phyloP scores from a whole-genome alignment of 2,113 vertebrate species.

The Peromyscus maniculatus region DNA sequence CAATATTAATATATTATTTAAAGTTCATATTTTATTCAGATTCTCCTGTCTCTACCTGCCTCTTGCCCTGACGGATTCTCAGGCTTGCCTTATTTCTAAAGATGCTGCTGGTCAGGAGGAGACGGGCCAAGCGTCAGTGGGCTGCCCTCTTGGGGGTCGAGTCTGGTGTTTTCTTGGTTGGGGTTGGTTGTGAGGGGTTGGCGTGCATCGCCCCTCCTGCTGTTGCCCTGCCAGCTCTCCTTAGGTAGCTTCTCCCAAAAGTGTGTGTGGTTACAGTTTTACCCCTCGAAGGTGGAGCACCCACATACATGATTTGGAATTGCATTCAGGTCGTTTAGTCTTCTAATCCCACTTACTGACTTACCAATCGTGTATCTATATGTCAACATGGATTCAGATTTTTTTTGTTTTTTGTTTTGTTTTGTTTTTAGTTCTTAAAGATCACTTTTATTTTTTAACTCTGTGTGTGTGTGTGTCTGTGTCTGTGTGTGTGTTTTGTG shows the following conservation, averaged over 20 bases:
- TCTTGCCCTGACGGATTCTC: neutral
- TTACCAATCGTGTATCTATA: neutral
- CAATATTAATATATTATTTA: constrained; percentile 29
- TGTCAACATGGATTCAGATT: neutral
- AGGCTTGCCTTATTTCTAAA: constrained; percentile 22
- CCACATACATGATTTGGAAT: neutral
- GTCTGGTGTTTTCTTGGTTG: neutral
- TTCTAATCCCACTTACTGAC: neutral
- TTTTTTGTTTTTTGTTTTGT: neutral
- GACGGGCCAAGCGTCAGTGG: neutral
- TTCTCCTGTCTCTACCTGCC: neutral
- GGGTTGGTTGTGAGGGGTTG: neutral
- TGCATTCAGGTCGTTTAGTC: neutral
- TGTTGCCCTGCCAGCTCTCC: neutral
- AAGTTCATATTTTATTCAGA: neutral
- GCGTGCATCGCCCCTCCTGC: neutral
- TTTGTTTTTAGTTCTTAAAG: neutral
- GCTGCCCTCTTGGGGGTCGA: neutral
- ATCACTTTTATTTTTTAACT: neutral
- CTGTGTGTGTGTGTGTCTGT: neutral
- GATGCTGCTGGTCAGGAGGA: neutral
- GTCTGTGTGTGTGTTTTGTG: no score
- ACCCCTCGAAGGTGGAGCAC: neutral
- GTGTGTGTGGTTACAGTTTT: neutral
- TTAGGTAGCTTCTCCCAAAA: neutral